A percentile compares a stretch with the other conserved stretches of the same genome.
phyloP scores from a whole-genome alignment of 64 coral and sea anemone genomes.

The Pocillopora damicornis region DNA sequence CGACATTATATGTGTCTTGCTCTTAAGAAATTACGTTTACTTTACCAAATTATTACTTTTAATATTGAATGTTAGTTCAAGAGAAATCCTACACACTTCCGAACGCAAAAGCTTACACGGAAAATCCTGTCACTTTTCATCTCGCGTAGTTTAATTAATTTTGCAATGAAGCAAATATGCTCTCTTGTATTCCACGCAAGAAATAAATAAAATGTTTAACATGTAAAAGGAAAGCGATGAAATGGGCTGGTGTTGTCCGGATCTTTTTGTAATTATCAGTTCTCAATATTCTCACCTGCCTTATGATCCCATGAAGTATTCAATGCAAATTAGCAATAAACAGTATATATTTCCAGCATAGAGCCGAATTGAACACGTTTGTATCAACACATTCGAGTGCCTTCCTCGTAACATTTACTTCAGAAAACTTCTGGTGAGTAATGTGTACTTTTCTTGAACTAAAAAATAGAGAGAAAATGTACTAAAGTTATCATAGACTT shows the following conservation, averaged over 20 bases:
- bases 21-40: slow-evolving; percentile 4
- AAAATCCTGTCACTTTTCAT: slow-evolving; percentile 35
- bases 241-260: slow-evolving; percentile 30
- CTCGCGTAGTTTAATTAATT: slow-evolving; percentile 37
- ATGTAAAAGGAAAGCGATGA: slow-evolving; percentile 37
- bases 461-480: neutral
- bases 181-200: slow-evolving; percentile 28
- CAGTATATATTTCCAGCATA: slow-evolving; percentile 34
- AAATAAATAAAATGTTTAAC: slow-evolving; percentile 45
- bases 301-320: slow-evolving; percentile 1
- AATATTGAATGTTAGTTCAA: slow-evolving; percentile 19
- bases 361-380: neutral
- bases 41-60: neutral
- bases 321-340: slow-evolving; percentile 40
- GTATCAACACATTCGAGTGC: slow-evolving; percentile 22
- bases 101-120: slow-evolving; percentile 20
- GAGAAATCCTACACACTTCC: slow-evolving; percentile 24
- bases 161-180: slow-evolving; percentile 18
- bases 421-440: neutral
- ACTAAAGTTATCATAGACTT: neutral
- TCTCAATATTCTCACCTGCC: slow-evolving; percentile 28
- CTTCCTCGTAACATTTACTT: neutral
- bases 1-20: neutral
- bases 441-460: neutral
- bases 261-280: slow-evolving; percentile 28